A percentile compares a stretch with the other conserved stretches of the same genome.
These are phyloP conservation scores for Ashinkailepas kermadecensis DNA, from an alignment of 2,888 invertebrate species.

Conservation along the genomic window DNA sequence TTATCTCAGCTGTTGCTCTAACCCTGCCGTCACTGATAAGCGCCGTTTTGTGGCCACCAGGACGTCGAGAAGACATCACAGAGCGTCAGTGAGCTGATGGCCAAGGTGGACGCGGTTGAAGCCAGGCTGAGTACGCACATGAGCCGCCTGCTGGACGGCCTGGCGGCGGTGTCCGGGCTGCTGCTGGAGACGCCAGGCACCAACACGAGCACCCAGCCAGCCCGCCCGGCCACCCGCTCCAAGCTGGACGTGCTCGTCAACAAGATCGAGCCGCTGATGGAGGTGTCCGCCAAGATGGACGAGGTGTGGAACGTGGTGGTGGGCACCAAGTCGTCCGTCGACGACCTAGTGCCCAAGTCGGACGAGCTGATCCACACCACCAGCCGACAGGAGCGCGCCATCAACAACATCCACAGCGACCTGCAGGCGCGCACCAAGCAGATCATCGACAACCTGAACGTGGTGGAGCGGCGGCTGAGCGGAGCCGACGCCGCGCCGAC, in stretches of 20 bases:
- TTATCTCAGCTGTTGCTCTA: too few species aligned
- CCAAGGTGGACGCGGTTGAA: constrained; percentile 67
- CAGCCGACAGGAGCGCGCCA: constrained; percentile 75
- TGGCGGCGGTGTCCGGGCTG: constrained; percentile 51
- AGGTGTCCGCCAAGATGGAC: constrained; percentile 81
- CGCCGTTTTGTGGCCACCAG: background rate
- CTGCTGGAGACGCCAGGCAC: constrained; percentile 18
- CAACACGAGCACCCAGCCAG: background rate
- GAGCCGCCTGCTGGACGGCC: constrained; percentile 70
- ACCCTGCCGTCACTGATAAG: too few species aligned
- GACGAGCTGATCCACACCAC: constrained; percentile 77
- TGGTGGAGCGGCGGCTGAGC: constrained; percentile 47
- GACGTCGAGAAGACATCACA: constrained; percentile 26
- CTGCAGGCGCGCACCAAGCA: constrained; percentile 71
- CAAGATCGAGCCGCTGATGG: constrained; percentile 75
- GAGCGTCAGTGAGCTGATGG: constrained; percentile 59
- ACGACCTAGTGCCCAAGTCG: constrained; percentile 75
- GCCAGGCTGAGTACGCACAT: constrained; percentile 77
- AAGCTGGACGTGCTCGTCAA: constrained; percentile 73
- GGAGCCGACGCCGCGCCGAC: background rate
- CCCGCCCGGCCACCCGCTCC: constrained; percentile 43
- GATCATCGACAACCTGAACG: constrained; percentile 77
- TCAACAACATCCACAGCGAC: constrained; percentile 76
- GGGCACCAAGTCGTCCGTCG: constrained; percentile 78
- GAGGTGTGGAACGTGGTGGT: constrained; percentile 86